Evolutionary conservation across 2,888 invertebrate genomes (phyloP), one percentile per base, ranked within the genome.

Genomic region (Scrobipalpa costella): DNA sequence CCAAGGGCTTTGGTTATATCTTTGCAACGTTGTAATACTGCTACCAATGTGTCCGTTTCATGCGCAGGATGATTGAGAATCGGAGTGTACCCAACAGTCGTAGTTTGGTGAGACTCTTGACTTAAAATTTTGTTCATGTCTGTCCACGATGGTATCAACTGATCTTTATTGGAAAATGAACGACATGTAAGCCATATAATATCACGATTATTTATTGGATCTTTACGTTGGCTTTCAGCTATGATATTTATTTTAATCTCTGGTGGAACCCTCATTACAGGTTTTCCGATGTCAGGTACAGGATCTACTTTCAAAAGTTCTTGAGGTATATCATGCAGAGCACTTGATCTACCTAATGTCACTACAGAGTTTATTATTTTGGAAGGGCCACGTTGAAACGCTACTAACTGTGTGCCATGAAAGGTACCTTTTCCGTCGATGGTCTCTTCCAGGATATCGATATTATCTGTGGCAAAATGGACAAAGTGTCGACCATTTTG

Each of bases 61-160:
- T 50, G 50, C 6, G 50, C 50, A 9, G 50, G 50, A 2, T 19
- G 6, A 21, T 19, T 2, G 0, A 50, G 2, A 7, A 50, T 50
- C 7, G 50, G 50, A 8, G 50, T 50, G 9, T 50, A 50, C 21
- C 50, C 50, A 50, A 50, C 11, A 9, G 50, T 50, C 7, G 50
- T 9, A 6, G 21, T 50, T 50, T 3, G 21, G 5, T 21, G 50
- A 8, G 6, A 1, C 6, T 21, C 6, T 50, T 50, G 21, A 6
- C 5, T 6, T 1, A 50, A 1, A 21, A 21, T 17, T 50, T 50
- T 9, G n/a, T 50, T 19, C 21, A 21, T 21, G 1, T 50, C 6
- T 9, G 19, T 50, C 50, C 50, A 50, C 6, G 50, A 50, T 7
- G 50, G 50, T 6, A 50, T 11, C 2, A 21, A 21, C 21, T 50